Evolutionary conservation across 2,113 vertebrate genomes (phyloP).

Genomic region (Porphyrio hochstetteri): DNA sequence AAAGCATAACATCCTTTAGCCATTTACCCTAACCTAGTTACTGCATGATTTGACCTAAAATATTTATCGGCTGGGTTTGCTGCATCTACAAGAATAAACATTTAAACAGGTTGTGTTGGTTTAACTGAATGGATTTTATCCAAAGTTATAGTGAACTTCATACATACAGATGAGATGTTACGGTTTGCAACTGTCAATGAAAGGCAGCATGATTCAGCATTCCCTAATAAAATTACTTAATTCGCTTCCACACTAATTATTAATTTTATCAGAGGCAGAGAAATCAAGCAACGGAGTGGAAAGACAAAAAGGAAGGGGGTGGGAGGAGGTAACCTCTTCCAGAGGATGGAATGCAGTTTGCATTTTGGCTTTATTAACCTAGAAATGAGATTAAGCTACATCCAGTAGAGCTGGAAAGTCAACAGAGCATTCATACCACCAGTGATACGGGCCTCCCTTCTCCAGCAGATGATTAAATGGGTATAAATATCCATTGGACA

Average conservation of each 20-base stretch:
- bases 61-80: background rate
- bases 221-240: background rate
- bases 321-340: background rate
- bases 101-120: background rate
- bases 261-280: background rate
- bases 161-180: background rate
- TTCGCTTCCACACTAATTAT: background rate
- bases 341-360: background rate
- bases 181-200: background rate
- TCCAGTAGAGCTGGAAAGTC: background rate
- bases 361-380: background rate
- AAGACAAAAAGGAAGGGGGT: rapidly evolving
- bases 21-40: background rate
- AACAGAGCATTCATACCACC: background rate
- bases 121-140: background rate
- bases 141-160: background rate
- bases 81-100: background rate
- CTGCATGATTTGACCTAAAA: background rate
- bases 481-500: background rate
- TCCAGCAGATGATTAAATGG: background rate
- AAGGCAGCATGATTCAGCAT: background rate
- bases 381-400: background rate
- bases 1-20: background rate
- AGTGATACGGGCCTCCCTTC: background rate
- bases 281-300: background rate